Evolutionary conservation across 2,888 invertebrate species (phyloP), one percentile per base, ranked within the genome.

Genomic region (Graphium colonna): DNA sequence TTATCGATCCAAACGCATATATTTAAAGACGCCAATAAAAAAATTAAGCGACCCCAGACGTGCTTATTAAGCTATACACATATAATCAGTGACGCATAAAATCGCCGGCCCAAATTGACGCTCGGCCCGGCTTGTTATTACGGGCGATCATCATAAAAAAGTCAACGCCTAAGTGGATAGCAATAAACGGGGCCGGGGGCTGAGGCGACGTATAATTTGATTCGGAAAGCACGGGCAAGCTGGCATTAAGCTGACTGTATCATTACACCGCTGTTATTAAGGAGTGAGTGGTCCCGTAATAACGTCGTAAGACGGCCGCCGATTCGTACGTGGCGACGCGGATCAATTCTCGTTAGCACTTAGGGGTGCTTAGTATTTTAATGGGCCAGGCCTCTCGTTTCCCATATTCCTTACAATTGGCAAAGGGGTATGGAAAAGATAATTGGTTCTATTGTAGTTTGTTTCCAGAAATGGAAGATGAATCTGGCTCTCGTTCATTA

Each of bases 161-260:
- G 50, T 52, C 52, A 59, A 49, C 56, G 52, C 13, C 59, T 54
- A 59, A 59, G 59, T 59, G 54, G 59, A 52, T 51, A 55, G 44
- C 56, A 59, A 59, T 59, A 52, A 56, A 51, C 36, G 56, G 38
- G 17, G 50, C 21, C 51, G 28, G 18, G 51, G 46, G 41, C 55
- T 21, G 48, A 28, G 42, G 28, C 46, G 42, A 21, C 45, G 46
- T 51, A 51, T 55, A 55, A 55, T 55, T 55, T 55, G 51, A 50
- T 49, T 44, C 15, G 50, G 41, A 55, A 55, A 55, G 50, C 55
- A 46, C 51, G 51, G 55, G 28, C 36, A 17, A 38, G 26, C 50
- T 46, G 36, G 50, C 21, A 55, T 55, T 55, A 55, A 28, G 50
- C 45, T 26, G 41, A n/a, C 53, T 38, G 50, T 55, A 46, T 55